Evolutionary conservation across 1,140 invertebrate species (phyloP).

Genomic region (Magallana ariakensis): DNA sequence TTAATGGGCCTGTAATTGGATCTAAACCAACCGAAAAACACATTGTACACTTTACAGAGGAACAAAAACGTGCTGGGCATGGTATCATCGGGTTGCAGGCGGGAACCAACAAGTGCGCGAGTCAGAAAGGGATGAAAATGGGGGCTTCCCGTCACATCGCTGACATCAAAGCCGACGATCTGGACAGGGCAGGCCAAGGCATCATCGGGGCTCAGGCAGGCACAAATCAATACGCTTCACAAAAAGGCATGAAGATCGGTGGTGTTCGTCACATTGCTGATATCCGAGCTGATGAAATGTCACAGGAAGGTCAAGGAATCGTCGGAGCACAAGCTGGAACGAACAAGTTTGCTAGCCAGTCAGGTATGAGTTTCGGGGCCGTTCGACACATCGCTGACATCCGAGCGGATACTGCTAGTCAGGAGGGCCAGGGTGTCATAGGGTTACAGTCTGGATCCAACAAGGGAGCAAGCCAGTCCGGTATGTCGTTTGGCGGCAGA

Average conservation of each 20-base stretch:
- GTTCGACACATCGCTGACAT: slow-evolving; percentile 89
- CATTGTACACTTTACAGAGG: slow-evolving; percentile 87
- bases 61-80: slow-evolving; percentile 92
- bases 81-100: slow-evolving; percentile 94
- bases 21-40: slow-evolving; percentile 88
- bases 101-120: slow-evolving; percentile 90
- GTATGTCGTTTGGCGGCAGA: slow-evolving; percentile 82
- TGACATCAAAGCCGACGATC: slow-evolving; percentile 69
- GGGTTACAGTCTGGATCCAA: slow-evolving; percentile 96
- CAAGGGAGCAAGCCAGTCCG: slow-evolving; percentile 84
- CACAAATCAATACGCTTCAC: slow-evolving; percentile 87
- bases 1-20: slow-evolving; percentile 50
- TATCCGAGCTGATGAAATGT: slow-evolving; percentile 68
- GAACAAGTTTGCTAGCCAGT: slow-evolving; percentile 94
- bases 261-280: slow-evolving; percentile 68
- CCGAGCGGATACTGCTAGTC: slow-evolving; percentile 77
- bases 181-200: slow-evolving; percentile 85
- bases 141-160: slow-evolving; percentile 67
- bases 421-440: slow-evolving; percentile 93
- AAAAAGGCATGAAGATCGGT: slow-evolving; percentile 70
- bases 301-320: slow-evolving; percentile 85
- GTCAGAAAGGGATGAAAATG: slow-evolving; percentile 85
- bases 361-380: slow-evolving; percentile 92
- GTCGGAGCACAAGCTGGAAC: slow-evolving; percentile 95
- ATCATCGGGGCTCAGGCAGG: slow-evolving; percentile 88